Evolutionary conservation across 1,140 invertebrate genomes (phyloP), one percentile per base, ranked within the genome.

Genomic region (Magallana angulata): DNA sequence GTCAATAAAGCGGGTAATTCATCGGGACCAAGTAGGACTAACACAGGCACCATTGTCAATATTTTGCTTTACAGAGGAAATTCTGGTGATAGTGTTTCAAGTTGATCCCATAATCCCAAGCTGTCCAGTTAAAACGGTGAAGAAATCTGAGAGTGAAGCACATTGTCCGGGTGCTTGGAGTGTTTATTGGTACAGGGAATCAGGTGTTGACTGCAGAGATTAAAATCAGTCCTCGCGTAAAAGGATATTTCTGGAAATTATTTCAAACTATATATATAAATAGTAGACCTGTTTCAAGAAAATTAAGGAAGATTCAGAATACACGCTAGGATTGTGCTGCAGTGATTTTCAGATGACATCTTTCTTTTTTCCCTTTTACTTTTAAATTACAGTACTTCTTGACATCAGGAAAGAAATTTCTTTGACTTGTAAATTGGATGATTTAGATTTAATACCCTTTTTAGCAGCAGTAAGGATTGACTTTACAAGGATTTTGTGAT

Each of bases 161-260:
- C 24, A 8, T 8, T 30, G 68, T 18, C 68, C 36, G 68, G 68
- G 68, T 76, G 8, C 36, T 30, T 76, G 9, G 30, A 12, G 18
- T 76, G 68, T 76, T 76, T 76, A 12, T 76, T 76, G 68, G 9
- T 76, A 76, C 24, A 36, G 68, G 68, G 68, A 76, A 36, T 76
- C 68, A 36, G 9, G 36, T 30, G 9, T 7, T 76, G 24, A 30
- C 68, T 12, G 18, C 24, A 30, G 68, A 48, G 68, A 76, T 76
- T 76, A 76, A 30, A 4, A 30, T 30, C 12, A 30, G 24, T 7
- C 30, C 12, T 11, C 9, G 14, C 4, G 30, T 30, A 8, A 36
- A 30, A 30, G 36, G 7, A 48, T 48, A 48, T 48, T 4, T 48
- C 36, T 48, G 36, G 36, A 48, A 4, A 48, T 48, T 48, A 1